Evolutionary conservation across 35 echinoderm and acorn worm species (phyloP).

Genomic region (Eucidaris tribuloides): DNA sequence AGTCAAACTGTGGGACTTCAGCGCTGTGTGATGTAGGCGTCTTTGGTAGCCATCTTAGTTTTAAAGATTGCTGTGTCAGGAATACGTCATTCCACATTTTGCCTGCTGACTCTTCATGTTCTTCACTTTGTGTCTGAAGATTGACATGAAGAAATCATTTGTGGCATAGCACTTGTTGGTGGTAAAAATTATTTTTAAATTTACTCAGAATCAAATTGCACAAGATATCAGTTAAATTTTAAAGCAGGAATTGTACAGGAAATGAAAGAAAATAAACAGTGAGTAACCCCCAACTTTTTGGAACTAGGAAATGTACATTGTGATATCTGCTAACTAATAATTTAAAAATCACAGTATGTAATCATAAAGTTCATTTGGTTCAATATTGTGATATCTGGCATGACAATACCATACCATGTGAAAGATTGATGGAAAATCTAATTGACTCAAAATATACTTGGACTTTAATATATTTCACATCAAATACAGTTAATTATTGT

Average conservation of each 20-base stretch:
- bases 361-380: too few relatives aligned
- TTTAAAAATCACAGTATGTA: too few relatives aligned
- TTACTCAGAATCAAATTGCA: neutral
- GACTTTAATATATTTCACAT: too few relatives aligned
- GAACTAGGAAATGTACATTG: too few relatives aligned
- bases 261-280: too few relatives aligned
- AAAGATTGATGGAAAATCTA: too few relatives aligned
- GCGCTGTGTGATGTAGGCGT: constrained; percentile 41
- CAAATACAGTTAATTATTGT: too few relatives aligned
- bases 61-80: neutral
- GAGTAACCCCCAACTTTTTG: too few relatives aligned
- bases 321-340: too few relatives aligned
- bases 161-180: neutral
- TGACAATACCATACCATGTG: too few relatives aligned
- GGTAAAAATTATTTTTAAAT: neutral
- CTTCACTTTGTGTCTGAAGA: neutral
- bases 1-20: constrained; percentile 93
- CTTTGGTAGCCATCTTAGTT: neutral
- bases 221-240: neutral
- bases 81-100: neutral
- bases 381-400: too few relatives aligned
- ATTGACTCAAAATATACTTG: too few relatives aligned
- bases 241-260: neutral
- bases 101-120: neutral
- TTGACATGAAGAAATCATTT: neutral